These are phyloP conservation scores for Tachysurus vachellii DNA, from an alignment of 2,113 vertebrate genomes.

Conservation along the genomic window DNA sequence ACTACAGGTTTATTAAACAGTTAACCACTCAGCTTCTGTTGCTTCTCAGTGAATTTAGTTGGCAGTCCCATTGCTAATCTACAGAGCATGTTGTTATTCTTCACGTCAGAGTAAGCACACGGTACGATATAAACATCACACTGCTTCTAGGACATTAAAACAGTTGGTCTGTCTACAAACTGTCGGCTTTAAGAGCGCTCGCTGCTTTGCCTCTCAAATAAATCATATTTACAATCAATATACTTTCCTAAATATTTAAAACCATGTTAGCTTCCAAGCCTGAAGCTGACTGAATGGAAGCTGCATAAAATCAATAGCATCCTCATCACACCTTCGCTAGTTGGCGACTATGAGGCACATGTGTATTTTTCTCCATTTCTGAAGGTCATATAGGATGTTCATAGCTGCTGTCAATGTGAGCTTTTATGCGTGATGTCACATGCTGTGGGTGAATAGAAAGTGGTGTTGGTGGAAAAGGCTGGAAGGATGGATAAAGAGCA, in stretches of 20 bases:
- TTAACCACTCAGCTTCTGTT: neutral
- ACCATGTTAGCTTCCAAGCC: conserved; percentile 10
- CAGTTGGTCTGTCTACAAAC: neutral
- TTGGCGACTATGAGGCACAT: neutral
- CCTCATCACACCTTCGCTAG: neutral
- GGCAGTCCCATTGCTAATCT: neutral
- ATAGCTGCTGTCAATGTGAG: neutral
- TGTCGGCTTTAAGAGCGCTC: neutral
- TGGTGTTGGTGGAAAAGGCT: neutral
- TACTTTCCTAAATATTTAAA: neutral
- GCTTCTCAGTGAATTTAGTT: neutral
- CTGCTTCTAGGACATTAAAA: neutral
- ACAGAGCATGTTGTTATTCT: neutral
- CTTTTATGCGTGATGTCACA: conserved; percentile 14
- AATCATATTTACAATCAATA: neutral
- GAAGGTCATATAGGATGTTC: conserved; percentile 37
- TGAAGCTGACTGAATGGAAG: conserved; percentile 39
- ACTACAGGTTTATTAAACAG: neutral
- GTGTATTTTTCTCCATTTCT: conserved; percentile 18
- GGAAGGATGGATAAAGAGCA: conserved; percentile 11
- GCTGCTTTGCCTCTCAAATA: neutral
- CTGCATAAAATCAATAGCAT: conserved; percentile 35
- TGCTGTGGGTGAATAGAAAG: neutral
- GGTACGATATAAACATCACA: neutral
- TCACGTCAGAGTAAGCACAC: neutral